Evolutionary conservation across 2,888 invertebrate genomes (phyloP).

Genomic region (Drosophila mayaguana): DNA sequence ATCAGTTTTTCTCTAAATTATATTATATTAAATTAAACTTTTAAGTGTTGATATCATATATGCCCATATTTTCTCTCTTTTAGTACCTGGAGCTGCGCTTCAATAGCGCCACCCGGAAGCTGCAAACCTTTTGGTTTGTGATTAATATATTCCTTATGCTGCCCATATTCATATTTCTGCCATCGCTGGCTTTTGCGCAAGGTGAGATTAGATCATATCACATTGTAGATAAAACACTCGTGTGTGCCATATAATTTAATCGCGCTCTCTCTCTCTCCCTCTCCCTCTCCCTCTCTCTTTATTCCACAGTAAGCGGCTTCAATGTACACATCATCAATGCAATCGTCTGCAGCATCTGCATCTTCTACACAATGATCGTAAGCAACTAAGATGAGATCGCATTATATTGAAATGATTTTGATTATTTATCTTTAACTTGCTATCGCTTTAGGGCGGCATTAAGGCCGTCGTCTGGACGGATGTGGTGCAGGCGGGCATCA

Average conservation of each 20-base stretch:
- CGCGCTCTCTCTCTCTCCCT: neutral
- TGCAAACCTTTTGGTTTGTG: slow-evolving; percentile 80
- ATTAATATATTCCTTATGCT: slow-evolving; percentile 74
- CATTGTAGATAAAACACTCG: neutral
- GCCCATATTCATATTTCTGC: slow-evolving; percentile 83
- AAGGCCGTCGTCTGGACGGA: slow-evolving; percentile 87
- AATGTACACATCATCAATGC: slow-evolving; percentile 86
- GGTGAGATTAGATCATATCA: slow-evolving; percentile 58
- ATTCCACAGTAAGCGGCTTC: slow-evolving; percentile 86
- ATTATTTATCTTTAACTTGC: neutral
- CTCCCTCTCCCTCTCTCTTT: neutral
- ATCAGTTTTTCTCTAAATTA: too few relatives aligned
- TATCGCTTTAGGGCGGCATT: slow-evolving; percentile 84
- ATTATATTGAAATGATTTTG: neutral
- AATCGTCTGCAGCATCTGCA: slow-evolving; percentile 86
- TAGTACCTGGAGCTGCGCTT: slow-evolving; percentile 84
- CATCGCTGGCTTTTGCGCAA: slow-evolving; percentile 83
- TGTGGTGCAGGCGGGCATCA: slow-evolving; percentile 85
- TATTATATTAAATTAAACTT: too few relatives aligned
- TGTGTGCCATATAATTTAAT: neutral
- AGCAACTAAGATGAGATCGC: slow-evolving; percentile 58
- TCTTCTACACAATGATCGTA: slow-evolving; percentile 87
- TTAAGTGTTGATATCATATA: neutral
- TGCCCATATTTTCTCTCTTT: neutral
- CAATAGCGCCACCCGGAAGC: slow-evolving; percentile 72